Conservation (phyloP, 2,797 vertebrate species). For the Alcedo quadribrachys region DNA sequence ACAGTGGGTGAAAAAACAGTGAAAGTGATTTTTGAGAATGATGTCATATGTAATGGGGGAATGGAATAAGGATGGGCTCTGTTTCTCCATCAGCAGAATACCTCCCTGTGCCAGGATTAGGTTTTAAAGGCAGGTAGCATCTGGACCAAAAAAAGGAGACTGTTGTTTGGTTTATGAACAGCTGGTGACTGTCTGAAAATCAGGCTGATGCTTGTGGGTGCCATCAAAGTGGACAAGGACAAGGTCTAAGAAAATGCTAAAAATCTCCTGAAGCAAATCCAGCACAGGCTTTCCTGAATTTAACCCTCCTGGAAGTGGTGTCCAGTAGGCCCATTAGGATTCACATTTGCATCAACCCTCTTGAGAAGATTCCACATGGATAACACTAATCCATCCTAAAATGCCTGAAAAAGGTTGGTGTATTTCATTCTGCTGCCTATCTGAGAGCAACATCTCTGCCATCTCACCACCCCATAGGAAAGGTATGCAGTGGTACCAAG, state of each 20-base stretch:
- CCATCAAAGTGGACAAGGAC: background rate
- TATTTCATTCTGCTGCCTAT: background rate
- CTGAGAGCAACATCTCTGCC: background rate
- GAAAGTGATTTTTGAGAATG: background rate
- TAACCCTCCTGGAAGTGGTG: background rate
- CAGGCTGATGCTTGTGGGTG: background rate
- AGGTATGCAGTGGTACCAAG: background rate
- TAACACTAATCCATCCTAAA: background rate
- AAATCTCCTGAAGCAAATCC: background rate
- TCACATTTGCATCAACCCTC: background rate
- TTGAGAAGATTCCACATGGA: background rate
- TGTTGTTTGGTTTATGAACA: background rate
- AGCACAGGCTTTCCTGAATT: background rate
- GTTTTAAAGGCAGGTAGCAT: background rate
- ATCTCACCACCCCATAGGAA: fast-evolving
- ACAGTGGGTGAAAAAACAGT: background rate
- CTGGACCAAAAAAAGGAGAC: background rate
- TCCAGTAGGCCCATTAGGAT: background rate
- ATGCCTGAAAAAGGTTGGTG: background rate
- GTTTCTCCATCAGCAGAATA: background rate
- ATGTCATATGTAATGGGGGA: background rate
- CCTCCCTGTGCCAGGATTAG: background rate
- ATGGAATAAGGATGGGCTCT: background rate
- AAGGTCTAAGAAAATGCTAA: background rate
- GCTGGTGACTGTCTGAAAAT: background rate